Evolutionary conservation across 2,888 invertebrate species (phyloP).

Genomic region (Masnerella sp.): DNA sequence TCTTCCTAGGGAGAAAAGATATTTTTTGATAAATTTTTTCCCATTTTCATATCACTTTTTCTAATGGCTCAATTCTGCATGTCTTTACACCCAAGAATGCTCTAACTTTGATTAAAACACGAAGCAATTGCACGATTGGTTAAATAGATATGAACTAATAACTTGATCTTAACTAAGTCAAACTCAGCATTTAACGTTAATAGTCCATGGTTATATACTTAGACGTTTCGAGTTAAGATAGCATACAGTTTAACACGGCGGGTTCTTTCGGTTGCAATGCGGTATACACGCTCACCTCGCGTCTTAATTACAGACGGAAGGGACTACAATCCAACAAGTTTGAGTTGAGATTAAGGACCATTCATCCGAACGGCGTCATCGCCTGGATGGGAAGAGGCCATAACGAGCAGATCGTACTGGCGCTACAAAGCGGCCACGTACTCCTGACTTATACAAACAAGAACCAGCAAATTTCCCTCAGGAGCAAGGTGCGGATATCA

Average conservation of each 20-base stretch:
- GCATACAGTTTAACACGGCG: not conserved
- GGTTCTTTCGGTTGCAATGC: conserved; percentile 34
- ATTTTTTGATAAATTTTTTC: too few species aligned
- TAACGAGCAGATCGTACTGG: conserved; percentile 72
- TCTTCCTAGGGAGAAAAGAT: too few species aligned
- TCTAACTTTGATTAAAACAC: not conserved
- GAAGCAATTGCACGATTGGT: conserved; percentile 12
- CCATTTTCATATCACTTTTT: too few species aligned
- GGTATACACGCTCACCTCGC: conserved; percentile 21
- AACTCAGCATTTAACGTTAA: conserved; percentile 33
- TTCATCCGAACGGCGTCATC: conserved; percentile 73
- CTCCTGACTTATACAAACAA: conserved; percentile 73
- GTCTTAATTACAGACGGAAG: conserved; percentile 69
- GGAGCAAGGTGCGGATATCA: conserved; percentile 69
- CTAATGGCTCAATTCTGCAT: not conserved
- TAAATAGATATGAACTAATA: conserved; percentile 30
- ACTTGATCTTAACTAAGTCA: conserved; percentile 20
- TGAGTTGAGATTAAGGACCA: conserved; percentile 73
- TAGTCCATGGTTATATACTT: conserved; percentile 27
- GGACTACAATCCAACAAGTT: conserved; percentile 76
- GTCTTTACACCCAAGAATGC: not conserved
- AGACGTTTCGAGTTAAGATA: conserved; percentile 24
- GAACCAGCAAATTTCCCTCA: conserved; percentile 71
- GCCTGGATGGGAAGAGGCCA: conserved; percentile 76
- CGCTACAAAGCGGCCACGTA: conserved; percentile 73